Conservation (phyloP, 2,113 vertebrate genomes). For the Neodontobutis hainanensis region DNA sequence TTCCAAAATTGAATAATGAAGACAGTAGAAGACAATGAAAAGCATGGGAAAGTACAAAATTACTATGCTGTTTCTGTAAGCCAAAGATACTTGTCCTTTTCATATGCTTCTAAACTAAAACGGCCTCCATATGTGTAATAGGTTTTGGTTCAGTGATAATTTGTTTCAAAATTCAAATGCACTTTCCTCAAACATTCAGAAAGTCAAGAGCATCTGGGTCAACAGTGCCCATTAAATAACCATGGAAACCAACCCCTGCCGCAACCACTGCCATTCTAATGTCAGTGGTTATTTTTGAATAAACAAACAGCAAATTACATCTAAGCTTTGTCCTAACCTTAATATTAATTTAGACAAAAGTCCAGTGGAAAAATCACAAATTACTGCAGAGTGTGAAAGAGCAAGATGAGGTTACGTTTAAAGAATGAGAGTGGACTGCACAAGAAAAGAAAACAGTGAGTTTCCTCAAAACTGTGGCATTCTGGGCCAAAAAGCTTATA, state of each 20-base stretch:
- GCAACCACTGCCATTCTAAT: conserved; percentile 39
- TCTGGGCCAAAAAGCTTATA: conserved; percentile 60
- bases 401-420: conserved; percentile 62
- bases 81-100: conserved; percentile 52
- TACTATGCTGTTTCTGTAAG: no score
- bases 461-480: conserved; percentile 73
- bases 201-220: conserved; percentile 68
- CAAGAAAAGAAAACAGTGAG: conserved; percentile 73
- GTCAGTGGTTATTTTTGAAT: conserved; percentile 49
- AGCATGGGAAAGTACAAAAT: conserved; percentile 20
- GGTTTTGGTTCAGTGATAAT: conserved; percentile 61
- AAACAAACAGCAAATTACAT: conserved; percentile 34
- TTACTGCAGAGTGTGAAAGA: conserved; percentile 33
- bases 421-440: conserved; percentile 55
- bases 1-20: conserved; percentile 65
- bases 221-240: conserved; percentile 60
- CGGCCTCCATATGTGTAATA: conserved; percentile 68
- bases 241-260: conserved; percentile 56
- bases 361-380: conserved; percentile 13
- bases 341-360: conserved; percentile 22
- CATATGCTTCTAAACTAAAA: conserved; percentile 44
- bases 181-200: conserved; percentile 56
- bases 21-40: conserved; percentile 49
- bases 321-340: conserved; percentile 4
- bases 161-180: conserved; percentile 74